Base-by-base conservation (phyloP, 2,888 invertebrate genomes). In the Vanessa cardui region DNA sequence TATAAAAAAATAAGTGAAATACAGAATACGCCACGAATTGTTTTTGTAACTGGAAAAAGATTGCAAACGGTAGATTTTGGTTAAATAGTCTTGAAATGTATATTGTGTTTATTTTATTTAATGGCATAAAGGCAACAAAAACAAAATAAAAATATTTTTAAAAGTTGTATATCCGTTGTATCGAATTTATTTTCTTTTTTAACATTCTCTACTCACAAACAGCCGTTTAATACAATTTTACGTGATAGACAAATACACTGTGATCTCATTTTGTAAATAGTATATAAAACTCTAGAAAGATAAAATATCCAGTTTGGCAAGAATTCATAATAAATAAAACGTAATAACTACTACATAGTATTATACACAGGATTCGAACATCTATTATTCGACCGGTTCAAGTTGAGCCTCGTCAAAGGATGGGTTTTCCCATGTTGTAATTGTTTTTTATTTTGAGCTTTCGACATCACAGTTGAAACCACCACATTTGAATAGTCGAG, bases 341-440 rank as follows among this genome's bases (percentile, higher is more conserved):
- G 84, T 83, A 87, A 85, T 87, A 90, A 87, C 88, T 87, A 83
- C 95, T 96, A 97, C 97, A 97, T 97, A 84, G 97, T 97, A 94
- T 97, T 97, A 93, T 97, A 97, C 89, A 97, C 96, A 83, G 96
- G 95, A 93, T 96, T 96, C 90, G 96, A 96, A 90, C 94, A 94
- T 91, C 94, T 91, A 87, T 89, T 92, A 85, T 92, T 95, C 94
- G 92, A 95, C 93, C 96, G 95, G 88, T 94, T 95, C 89, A 96
- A 94, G 92, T 95, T 96, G 89, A 98, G 94, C 94, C 96, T 96
- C 81, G 97, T 96, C 83, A 98, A 94, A 76, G 98, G 98, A 94
- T 98, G 98, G 81, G 96, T 97, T 90, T 97, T 97, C 79, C 98
- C 98, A 86, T 97, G 98, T 87, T 98, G 98, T 83, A 96, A 95